These are phyloP conservation scores for Drosophila baimaii DNA, from an alignment of 1,140 invertebrate genomes.

Conservation along the genomic window DNA sequence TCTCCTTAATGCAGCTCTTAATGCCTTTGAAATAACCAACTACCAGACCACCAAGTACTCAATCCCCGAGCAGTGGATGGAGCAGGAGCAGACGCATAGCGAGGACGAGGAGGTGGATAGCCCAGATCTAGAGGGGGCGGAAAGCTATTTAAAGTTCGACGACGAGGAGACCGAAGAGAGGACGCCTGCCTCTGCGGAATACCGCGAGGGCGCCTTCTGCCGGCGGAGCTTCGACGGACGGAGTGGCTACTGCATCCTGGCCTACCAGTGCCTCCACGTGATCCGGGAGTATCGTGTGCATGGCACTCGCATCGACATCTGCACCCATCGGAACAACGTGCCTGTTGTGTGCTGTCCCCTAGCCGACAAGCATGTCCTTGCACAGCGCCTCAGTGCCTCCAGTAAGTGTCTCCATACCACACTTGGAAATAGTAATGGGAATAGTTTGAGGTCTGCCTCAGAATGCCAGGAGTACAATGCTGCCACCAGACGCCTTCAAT, in stretches of 20 bases:
- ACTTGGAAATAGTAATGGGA: not conserved
- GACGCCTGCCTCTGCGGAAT: not conserved
- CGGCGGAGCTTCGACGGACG: conserved; percentile 78
- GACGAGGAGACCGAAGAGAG: conserved; percentile 17
- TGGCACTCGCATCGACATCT: conserved; percentile 74
- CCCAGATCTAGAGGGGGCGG: conserved; percentile 7
- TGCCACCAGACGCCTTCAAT: conserved; percentile 46
- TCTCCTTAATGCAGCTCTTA: conserved; percentile 37
- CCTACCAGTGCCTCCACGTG: conserved; percentile 78
- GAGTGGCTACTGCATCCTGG: conserved; percentile 78
- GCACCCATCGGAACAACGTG: conserved; percentile 73
- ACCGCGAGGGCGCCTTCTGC: conserved; percentile 72
- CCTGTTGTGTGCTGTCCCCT: conserved; percentile 81
- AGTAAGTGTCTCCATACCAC: conserved; percentile 50
- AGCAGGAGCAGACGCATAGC: conserved; percentile 10
- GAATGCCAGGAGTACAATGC: conserved; percentile 80
- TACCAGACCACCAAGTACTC: conserved; percentile 72
- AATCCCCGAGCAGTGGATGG: conserved; percentile 39
- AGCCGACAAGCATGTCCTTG: conserved; percentile 70
- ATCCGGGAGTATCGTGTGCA: conserved; percentile 78
- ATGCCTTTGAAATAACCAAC: conserved; percentile 57
- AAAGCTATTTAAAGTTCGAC: conserved; percentile 62
- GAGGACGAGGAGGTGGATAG: not conserved
- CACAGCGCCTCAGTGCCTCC: conserved; percentile 71
- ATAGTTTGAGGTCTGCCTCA: conserved; percentile 8